Evolutionary conservation across 2,113 vertebrate genomes (phyloP).

Genomic region (Erythrolamprus reginae): DNA sequence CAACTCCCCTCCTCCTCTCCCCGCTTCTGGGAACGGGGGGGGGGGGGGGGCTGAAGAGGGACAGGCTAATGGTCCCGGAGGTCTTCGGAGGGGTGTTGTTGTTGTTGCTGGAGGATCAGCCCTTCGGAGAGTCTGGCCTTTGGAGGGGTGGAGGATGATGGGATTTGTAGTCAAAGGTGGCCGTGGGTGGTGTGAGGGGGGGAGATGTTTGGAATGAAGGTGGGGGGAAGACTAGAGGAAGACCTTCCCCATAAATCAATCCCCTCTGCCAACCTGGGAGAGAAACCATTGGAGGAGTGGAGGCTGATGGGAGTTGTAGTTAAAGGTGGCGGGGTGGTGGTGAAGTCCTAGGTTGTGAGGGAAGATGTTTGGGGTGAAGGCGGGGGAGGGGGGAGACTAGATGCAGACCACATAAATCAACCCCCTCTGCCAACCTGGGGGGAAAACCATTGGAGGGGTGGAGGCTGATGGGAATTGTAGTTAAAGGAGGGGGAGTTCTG

Average conservation of each 20-base stretch:
- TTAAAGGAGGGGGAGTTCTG: too few species aligned
- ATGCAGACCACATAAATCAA: too few species aligned
- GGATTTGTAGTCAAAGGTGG: background rate
- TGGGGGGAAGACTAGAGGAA: background rate
- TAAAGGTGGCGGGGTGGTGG: too few species aligned
- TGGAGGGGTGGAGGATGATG: background rate
- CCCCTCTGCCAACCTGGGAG: too few species aligned
- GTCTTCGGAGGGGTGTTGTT: background rate
- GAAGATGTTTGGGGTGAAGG: background rate
- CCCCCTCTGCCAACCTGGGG: too few species aligned
- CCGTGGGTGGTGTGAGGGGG: background rate
- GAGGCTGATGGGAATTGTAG: too few species aligned
- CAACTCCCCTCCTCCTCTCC: background rate
- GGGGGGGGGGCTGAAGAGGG: background rate
- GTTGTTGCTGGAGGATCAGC: background rate
- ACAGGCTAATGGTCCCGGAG: background rate
- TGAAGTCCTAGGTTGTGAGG: too few species aligned
- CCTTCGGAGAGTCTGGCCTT: background rate
- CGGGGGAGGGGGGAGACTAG: background rate
- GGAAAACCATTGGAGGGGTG: too few species aligned
- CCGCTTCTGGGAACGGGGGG: background rate
- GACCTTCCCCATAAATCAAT: too few species aligned
- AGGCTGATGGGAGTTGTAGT: too few species aligned
- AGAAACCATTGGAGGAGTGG: too few species aligned
- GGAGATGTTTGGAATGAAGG: background rate